phyloP scores from a whole-genome alignment of 92 coral and sea anemone species.

The Palythoa heliodiscus region DNA sequence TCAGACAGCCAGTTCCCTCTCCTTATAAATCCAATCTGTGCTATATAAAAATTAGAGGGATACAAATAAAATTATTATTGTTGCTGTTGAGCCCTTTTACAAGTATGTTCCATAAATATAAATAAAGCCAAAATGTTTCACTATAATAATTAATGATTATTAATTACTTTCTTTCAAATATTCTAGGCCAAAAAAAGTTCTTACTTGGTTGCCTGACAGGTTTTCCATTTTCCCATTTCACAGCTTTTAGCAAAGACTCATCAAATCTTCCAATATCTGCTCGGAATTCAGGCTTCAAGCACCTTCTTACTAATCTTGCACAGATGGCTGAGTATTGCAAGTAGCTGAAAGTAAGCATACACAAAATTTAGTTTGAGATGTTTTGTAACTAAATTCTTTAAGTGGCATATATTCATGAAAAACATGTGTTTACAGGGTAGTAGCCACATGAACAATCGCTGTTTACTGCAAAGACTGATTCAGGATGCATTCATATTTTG shows the following conservation, averaged over 20 bases:
- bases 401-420: background rate
- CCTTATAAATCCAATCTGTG: no score
- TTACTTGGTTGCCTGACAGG: constrained; percentile 81
- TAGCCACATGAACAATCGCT: background rate
- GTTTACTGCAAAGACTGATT: no score
- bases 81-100: no score
- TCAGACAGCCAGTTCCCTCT: no score
- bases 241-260: constrained; percentile 80
- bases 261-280: constrained; percentile 77
- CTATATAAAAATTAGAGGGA: no score
- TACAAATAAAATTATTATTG: no score
- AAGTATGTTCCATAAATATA: no score
- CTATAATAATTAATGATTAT: no score
- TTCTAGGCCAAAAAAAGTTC: constrained; percentile 5
- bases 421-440: background rate
- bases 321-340: constrained; percentile 93
- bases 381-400: background rate
- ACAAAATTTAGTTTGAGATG: background rate
- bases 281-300: constrained; percentile 91
- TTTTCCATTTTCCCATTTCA: constrained; percentile 95
- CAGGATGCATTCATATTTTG: no score
- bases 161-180: background rate
- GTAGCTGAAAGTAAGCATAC: constrained; percentile 58
- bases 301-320: constrained; percentile 92
- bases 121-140: no score